Evolutionary conservation across 2,797 vertebrate genomes (phyloP).

Genomic region (Muscicapa striata): DNA sequence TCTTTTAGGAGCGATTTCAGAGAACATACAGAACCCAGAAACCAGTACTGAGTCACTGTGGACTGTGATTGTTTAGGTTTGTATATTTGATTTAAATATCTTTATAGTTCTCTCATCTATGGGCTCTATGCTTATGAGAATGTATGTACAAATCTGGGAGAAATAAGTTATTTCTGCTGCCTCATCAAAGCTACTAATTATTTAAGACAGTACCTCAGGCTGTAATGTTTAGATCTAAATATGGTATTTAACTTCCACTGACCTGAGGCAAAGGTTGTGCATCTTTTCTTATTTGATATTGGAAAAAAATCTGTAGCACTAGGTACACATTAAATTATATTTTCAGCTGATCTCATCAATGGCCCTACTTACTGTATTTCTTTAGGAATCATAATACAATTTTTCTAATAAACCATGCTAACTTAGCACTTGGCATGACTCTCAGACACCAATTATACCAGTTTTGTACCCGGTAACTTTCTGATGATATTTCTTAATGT

Average conservation of each 20-base stretch:
- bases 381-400: neutral
- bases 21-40: neutral
- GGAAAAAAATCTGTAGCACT: neutral
- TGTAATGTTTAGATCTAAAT: neutral
- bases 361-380: neutral
- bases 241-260: neutral
- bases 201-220: neutral
- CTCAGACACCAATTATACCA: neutral
- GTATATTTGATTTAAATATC: neutral
- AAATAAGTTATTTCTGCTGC: neutral
- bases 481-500: neutral
- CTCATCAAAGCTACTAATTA: neutral
- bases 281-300: neutral
- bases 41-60: neutral
- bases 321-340: neutral
- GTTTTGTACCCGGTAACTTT: neutral
- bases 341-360: neutral
- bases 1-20: neutral
- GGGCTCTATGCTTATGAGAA: neutral
- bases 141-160: neutral
- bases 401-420: neutral
- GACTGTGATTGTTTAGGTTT: neutral
- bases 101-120: neutral
- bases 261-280: neutral
- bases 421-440: neutral